Evolutionary conservation across 2,888 invertebrate genomes (phyloP), one percentile per base, ranked within the genome.

Genomic region (Punctoribates punctum): DNA sequence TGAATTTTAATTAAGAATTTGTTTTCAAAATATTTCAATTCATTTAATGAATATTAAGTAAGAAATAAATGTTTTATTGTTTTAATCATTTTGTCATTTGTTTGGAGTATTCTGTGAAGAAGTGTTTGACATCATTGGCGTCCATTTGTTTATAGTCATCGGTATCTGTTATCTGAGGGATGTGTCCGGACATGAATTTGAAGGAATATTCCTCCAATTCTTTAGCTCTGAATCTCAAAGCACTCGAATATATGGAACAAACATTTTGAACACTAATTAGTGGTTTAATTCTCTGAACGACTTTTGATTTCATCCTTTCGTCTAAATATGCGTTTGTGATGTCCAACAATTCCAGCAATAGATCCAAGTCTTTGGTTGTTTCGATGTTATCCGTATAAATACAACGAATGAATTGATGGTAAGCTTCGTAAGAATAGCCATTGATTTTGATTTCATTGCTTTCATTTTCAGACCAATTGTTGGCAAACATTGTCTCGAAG

Each of bases 401-500:
- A 29, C 48, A 75, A 27, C 70, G 46, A 0, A 75, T 6, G 72
- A 72, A 75, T 0, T 46, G 51, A 57, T 60, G 57, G 17, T 72
- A 75, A 3, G 23, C 60, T 25, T 70, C 72, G 38, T 75, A 75
- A 20, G 75, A 75, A 23, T 75, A 67, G 15, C 13, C 51, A 11
- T n/a, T 34, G 29, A 75, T 72, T 29, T 73, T 20, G 20, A 75
- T 72, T 34, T 48, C n/a, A 29, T 20, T 67, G n/a, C n/a, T 67
- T 34, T 67, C 38, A 20, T 27, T 25, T 20, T 65, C 38, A 23
- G 62, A 75, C 75, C 51, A 72, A n/a, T 60, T n/a, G 20, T 48
- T 51, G 0, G 72, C 72, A 25, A 75, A 42, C 75, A 75, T 75
- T 62, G 27, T 15, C 8, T 72, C 54, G 9, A 75, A 75, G 23